Base-by-base conservation (phyloP, 2,113 vertebrate genomes). In the Chamaea fasciata region DNA sequence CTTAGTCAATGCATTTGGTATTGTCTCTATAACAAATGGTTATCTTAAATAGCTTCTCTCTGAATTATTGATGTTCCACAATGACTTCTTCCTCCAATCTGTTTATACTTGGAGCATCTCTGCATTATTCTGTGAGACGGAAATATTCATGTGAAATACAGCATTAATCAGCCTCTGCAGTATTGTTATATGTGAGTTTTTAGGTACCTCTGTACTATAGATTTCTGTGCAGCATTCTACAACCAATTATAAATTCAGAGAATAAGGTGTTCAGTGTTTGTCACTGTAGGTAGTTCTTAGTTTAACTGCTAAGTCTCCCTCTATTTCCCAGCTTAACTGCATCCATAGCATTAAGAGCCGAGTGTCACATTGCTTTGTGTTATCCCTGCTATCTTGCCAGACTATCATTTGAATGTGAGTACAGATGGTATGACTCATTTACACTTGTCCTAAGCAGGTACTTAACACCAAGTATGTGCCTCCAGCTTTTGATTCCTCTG, bases 351-450 rank as follows among this genome's bases (percentile, higher is more conserved):
- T 64, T 63, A 55, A 39, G 41, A 95, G 35, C 75, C 76, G 68
- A 71, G 60, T 6, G 0, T 87, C 83, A 50, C 16, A 35, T 8
- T 89, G 93, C 88, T 87, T 87, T 92, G 83, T 90, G 90, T 71
- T 95, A 81, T 95, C 88, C 55, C 69, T 94, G 88, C 92, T 94
- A 65, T 94, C 90, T 83, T 64, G 93, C 94, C 96, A 95, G 95
- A 94, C 96, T 87, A 3, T 78, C 83, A 89, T 96, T 67, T 90
- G 83, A 90, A 83, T 94, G 82, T 5, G 68, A 71, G 60, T 92
- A 46, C 95, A 97, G 96, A 96, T 97, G 95, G 95, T 46, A 70
- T 89, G 93, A 92, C 83, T 96, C 94, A 88, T 96, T 96, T 93
- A 93, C 93, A 90, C 95, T 96, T 90, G 85, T 93, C 92, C 94